Conservation (phyloP, 2,797 vertebrate species). For the Chaetophractus vellerosus region DNA sequence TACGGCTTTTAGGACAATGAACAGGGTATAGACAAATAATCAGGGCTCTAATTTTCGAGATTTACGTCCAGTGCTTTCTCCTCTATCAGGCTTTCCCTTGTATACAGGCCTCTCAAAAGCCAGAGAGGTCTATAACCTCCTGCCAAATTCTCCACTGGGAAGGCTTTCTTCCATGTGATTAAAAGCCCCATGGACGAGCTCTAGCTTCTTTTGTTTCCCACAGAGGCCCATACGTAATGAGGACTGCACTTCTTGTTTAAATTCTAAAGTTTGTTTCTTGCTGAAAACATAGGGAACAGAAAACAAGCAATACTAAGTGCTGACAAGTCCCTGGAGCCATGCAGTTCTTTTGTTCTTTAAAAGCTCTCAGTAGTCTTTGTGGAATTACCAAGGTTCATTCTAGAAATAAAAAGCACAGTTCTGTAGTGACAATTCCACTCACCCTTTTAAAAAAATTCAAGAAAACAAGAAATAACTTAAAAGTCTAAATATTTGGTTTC, state of each 20-base stretch:
- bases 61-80: background rate
- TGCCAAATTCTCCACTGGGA: background rate
- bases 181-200: background rate
- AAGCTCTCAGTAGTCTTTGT: slow-evolving; percentile 81
- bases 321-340: slow-evolving; percentile 82
- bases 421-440: slow-evolving; percentile 74
- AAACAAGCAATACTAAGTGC: slow-evolving; percentile 81
- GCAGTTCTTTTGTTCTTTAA: slow-evolving; percentile 85
- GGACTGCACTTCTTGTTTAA: slow-evolving; percentile 55
- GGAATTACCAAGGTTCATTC: slow-evolving; percentile 85
- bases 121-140: background rate
- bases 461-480: slow-evolving; percentile 76
- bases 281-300: slow-evolving; percentile 76
- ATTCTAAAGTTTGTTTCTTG: slow-evolving; percentile 74
- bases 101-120: background rate
- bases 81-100: background rate
- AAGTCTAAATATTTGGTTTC: slow-evolving; percentile 78
- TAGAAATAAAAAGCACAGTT: slow-evolving; percentile 81
- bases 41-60: background rate
- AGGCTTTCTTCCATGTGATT: background rate
- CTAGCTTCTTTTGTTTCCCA: slow-evolving; percentile 31
- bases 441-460: slow-evolving; percentile 75
- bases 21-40: background rate
- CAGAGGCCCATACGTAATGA: slow-evolving; percentile 49
- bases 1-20: background rate